phyloP scores from a whole-genome alignment of 2,797 vertebrate species.

The Salarias fasciatus region DNA sequence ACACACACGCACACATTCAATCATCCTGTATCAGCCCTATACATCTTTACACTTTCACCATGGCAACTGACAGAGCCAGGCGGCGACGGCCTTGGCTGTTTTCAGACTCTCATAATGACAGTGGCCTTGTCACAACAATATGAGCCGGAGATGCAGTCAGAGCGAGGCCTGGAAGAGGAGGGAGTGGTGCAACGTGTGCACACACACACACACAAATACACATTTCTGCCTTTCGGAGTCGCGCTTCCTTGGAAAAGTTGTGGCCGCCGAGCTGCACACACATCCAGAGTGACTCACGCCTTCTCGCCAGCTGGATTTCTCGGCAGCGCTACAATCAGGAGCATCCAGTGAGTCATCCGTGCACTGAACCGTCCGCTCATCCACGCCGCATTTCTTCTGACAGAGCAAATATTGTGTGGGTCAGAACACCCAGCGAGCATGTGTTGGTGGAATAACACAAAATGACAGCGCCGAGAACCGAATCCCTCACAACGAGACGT shows the following conservation, averaged over 20 bases:
- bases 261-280: conserved; percentile 6
- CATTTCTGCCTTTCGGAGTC: conserved; percentile 6
- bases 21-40: conserved; percentile 35
- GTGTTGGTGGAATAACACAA: background rate
- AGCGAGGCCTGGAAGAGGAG: conserved; percentile 37
- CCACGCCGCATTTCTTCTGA: conserved; percentile 15
- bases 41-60: conserved; percentile 71
- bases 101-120: conserved; percentile 50
- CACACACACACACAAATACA: background rate
- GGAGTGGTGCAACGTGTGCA: conserved; percentile 13
- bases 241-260: conserved; percentile 34
- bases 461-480: background rate
- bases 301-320: conserved; percentile 25
- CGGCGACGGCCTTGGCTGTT: conserved; percentile 53
- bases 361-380: conserved; percentile 26
- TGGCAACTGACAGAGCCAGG: conserved; percentile 67
- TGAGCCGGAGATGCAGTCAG: background rate
- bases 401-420: conserved; percentile 4
- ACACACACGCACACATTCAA: conserved; percentile 6
- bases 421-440: conserved; percentile 3
- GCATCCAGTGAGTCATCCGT: conserved; percentile 28
- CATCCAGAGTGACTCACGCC: conserved; percentile 19
- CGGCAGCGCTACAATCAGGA: conserved; percentile 17
- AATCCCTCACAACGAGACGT: background rate
- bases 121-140: conserved; percentile 58